A percentile compares a stretch with the other conserved stretches of the same genome.
phyloP scores from a whole-genome alignment of 2,888 invertebrate species.

The Lacanobia wlatinum region DNA sequence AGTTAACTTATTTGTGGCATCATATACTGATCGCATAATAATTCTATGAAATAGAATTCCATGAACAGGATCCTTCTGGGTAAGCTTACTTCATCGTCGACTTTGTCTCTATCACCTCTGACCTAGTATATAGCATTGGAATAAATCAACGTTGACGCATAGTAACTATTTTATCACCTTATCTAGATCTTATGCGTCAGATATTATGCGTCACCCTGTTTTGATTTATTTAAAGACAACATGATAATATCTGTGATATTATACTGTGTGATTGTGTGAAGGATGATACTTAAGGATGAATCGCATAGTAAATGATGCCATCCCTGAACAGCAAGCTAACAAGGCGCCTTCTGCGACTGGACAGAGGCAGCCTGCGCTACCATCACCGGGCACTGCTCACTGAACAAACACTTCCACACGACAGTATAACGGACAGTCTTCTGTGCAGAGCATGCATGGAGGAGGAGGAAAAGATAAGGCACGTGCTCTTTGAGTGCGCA shows the following conservation, averaged over 20 bases:
- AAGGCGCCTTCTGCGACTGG: too few relatives aligned
- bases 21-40: too few relatives aligned
- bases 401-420: background rate
- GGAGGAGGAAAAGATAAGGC: background rate
- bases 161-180: background rate
- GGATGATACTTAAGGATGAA: background rate
- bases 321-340: background rate
- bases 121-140: background rate
- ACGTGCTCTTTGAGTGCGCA: background rate
- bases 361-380: too few relatives aligned
- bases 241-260: slow-evolving; percentile 7
- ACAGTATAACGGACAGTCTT: background rate
- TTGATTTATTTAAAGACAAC: background rate
- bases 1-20: background rate
- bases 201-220: slow-evolving; percentile 1
- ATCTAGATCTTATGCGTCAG: slow-evolving; percentile 7
- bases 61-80: too few relatives aligned
- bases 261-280: background rate
- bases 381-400: background rate
- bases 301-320: background rate
- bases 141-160: background rate
- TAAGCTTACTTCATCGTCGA: too few relatives aligned
- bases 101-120: too few relatives aligned
- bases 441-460: background rate
- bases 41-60: too few relatives aligned